phyloP scores from a whole-genome alignment of 2,888 invertebrate genomes.

The Melanchra persicariae region DNA sequence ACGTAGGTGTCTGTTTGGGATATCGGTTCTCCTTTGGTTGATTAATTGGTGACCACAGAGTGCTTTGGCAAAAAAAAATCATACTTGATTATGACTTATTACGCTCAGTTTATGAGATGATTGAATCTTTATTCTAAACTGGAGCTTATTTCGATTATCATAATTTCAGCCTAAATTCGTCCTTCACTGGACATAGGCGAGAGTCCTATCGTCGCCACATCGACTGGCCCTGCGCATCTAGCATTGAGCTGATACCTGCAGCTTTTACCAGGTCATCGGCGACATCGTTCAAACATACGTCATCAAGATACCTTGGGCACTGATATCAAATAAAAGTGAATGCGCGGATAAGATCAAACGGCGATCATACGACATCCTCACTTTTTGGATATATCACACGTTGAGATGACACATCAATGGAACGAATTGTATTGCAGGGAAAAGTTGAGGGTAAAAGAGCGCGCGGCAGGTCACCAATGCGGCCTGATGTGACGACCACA shows the following conservation, averaged over 20 bases:
- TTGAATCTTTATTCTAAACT: not conserved
- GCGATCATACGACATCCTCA: too few species aligned
- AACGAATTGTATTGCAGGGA: too few species aligned
- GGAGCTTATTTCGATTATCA: not conserved
- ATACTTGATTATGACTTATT: too few species aligned
- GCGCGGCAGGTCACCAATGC: too few species aligned
- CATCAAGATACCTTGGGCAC: too few species aligned
- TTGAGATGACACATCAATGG: too few species aligned
- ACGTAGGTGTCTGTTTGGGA: conserved; percentile 16
- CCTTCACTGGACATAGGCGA: not conserved
- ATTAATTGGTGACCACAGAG: not conserved
- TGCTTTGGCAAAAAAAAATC: not conserved
- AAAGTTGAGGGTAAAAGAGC: too few species aligned
- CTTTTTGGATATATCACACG: too few species aligned
- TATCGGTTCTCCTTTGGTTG: not conserved
- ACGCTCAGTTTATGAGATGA: not conserved
- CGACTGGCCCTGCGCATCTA: not conserved
- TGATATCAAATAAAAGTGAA: too few species aligned
- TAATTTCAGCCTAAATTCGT: not conserved
- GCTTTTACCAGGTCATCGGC: not conserved
- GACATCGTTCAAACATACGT: too few species aligned
- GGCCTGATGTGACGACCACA: too few species aligned
- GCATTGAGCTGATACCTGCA: not conserved
- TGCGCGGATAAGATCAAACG: too few species aligned
- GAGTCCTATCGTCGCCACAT: not conserved